Percentiles rank a stretch among this genome's conserved stretches.
These are phyloP conservation scores for Anser cygnoides DNA, from an alignment of 2,113 vertebrate genomes.

Conservation along the genomic window DNA sequence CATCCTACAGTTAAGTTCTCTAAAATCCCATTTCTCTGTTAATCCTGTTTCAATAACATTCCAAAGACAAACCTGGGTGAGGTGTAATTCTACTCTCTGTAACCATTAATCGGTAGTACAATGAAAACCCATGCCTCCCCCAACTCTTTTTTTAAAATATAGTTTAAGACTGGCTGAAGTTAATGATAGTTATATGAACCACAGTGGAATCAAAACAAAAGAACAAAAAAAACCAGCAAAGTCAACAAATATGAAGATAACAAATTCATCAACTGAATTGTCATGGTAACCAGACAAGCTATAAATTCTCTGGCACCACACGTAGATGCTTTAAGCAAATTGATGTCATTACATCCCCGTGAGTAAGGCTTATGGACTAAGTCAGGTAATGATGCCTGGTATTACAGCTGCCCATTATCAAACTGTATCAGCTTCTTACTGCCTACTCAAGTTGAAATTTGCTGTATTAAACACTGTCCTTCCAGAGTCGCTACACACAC, in stretches of 20 bases:
- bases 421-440: not conserved
- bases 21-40: not conserved
- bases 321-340: conserved; percentile 11
- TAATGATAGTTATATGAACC: not conserved
- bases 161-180: not conserved
- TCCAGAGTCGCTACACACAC: not conserved
- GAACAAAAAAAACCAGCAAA: not conserved
- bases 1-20: not conserved
- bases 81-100: not conserved
- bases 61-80: not conserved
- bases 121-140: not conserved
- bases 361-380: conserved; percentile 18
- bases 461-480: not conserved
- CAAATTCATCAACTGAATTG: not conserved
- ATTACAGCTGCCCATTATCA: conserved; percentile 26
- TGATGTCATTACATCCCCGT: conserved; percentile 22
- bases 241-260: not conserved
- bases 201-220: not conserved
- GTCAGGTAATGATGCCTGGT: not conserved
- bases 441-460: not conserved
- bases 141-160: not conserved
- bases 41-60: not conserved
- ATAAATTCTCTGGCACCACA: conserved; percentile 5
- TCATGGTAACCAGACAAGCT: conserved; percentile 29
- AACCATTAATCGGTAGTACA: not conserved